Percentiles rank a stretch among this genome's conserved stretches.
phyloP scores from a whole-genome alignment of 1,140 invertebrate species.

The Dendrolimus punctatus region DNA sequence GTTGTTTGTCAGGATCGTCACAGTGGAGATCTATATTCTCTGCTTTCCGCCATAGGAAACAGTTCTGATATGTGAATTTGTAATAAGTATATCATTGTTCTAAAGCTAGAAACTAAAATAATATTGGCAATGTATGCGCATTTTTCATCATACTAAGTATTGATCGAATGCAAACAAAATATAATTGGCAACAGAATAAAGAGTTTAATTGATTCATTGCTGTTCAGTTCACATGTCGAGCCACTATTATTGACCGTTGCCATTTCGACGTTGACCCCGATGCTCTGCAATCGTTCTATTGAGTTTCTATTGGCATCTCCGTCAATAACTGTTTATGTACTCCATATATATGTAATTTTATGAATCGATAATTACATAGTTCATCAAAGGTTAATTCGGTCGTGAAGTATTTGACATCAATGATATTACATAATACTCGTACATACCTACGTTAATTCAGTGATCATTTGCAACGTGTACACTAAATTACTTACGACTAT shows the following conservation, averaged over 20 bases:
- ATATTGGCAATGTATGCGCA: not conserved
- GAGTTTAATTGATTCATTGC: constrained; percentile 47
- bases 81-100: too few species aligned
- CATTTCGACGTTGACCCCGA: constrained; percentile 44
- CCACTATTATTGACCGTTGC: constrained; percentile 47
- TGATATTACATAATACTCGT: too few species aligned
- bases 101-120: too few species aligned
- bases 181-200: constrained; percentile 19
- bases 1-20: too few species aligned
- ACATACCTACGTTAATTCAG: too few species aligned
- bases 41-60: not conserved
- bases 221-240: constrained; percentile 41
- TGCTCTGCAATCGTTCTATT: constrained; percentile 51
- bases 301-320: constrained; percentile 32
- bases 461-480: too few species aligned
- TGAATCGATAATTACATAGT: too few species aligned
- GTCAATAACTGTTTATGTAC: constrained; percentile 17
- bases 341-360: too few species aligned
- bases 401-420: too few species aligned
- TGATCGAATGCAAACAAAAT: constrained; percentile 2
- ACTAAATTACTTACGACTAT: too few species aligned
- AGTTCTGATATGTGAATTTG: not conserved
- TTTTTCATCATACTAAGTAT: constrained; percentile 1
- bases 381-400: too few species aligned
- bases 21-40: too few species aligned